Conservation (phyloP, 2,888 invertebrate species). For the Lochmaea capreae region DNA sequence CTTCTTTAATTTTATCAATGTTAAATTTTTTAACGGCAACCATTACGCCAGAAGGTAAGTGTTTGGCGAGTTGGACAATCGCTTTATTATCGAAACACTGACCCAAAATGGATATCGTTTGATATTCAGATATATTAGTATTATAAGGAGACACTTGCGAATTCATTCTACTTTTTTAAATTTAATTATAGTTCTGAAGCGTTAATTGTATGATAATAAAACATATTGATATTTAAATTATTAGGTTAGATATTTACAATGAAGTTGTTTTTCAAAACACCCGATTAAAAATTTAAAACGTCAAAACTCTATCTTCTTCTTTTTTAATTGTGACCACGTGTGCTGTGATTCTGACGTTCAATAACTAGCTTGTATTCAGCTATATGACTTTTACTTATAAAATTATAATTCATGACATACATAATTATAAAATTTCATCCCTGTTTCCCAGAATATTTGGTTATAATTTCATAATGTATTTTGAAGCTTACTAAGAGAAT, state of each 20-base stretch:
- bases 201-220: neutral
- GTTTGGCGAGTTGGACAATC: constrained; percentile 77
- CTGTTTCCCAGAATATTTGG: no score
- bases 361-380: neutral
- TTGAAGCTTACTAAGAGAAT: no score
- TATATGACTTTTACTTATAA: neutral
- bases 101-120: constrained; percentile 75
- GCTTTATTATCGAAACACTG: constrained; percentile 78
- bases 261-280: neutral
- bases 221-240: neutral
- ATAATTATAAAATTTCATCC: no score
- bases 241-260: neutral
- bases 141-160: constrained; percentile 58
- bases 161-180: constrained; percentile 7
- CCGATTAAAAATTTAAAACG: neutral
- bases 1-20: constrained; percentile 76
- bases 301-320: neutral
- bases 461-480: no score
- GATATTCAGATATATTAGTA: constrained; percentile 73
- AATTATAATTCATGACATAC: no score
- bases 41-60: constrained; percentile 74
- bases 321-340: neutral
- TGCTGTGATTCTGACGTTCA: no score
- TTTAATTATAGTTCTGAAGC: neutral
- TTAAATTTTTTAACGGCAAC: constrained; percentile 82